A percentile compares a stretch with the other conserved stretches of the same genome.
phyloP scores from a whole-genome alignment of 2,113 vertebrate species.

The Mungos mungo region DNA sequence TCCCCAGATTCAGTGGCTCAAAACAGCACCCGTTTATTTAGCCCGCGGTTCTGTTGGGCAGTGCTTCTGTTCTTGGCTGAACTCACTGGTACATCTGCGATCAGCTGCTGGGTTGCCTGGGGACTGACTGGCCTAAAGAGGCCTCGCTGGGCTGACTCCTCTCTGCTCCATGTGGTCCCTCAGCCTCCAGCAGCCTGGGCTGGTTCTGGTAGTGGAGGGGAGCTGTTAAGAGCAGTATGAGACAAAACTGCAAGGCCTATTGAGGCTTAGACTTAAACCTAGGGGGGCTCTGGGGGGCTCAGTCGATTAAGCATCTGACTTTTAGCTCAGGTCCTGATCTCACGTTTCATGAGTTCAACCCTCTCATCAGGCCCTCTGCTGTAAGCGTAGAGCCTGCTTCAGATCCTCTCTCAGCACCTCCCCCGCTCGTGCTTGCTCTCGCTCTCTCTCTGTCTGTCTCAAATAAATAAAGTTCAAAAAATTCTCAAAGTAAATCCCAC shows the following conservation, averaged over 20 bases:
- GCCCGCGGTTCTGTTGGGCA: neutral
- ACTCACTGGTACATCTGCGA: neutral
- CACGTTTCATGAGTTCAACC: no score
- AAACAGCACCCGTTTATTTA: neutral
- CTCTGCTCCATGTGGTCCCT: neutral
- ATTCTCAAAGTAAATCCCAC: no score
- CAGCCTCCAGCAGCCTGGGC: neutral
- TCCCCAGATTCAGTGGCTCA: neutral
- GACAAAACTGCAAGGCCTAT: neutral
- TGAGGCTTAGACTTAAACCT: neutral
- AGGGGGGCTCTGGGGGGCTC: no score
- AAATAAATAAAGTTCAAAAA: no score
- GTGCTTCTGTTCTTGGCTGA: neutral
- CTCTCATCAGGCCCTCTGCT: no score
- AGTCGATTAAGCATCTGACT: no score
- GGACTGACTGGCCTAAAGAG: neutral
- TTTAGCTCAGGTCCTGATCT: no score
- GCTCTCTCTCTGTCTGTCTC: no score
- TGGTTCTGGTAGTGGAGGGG: neutral
- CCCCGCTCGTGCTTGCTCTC: no score
- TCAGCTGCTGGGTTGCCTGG: neutral
- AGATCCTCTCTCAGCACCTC: no score
- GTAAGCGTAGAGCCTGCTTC: no score
- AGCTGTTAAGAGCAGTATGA: neutral
- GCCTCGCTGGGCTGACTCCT: neutral